Evolutionary conservation across 2,888 invertebrate species (phyloP).

Genomic region (Crepidodera aurea): DNA sequence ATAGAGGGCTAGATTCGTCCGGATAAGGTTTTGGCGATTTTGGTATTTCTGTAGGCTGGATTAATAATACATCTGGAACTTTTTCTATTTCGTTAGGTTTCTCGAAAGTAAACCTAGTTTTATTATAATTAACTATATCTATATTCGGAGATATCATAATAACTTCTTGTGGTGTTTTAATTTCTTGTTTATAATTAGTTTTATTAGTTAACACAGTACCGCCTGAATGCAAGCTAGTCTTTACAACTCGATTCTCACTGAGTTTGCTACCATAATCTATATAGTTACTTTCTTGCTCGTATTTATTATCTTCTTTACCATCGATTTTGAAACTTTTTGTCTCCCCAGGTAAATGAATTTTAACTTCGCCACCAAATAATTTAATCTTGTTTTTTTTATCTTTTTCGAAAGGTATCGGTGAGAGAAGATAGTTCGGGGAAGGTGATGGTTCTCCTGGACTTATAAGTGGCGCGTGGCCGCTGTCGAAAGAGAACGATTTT

Average conservation of each 20-base stretch:
- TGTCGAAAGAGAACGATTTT: slow-evolving; percentile 61
- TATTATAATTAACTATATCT: slow-evolving; percentile 48
- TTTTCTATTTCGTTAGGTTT: slow-evolving; percentile 7
- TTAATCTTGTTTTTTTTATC: slow-evolving; percentile 63
- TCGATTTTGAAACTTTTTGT: slow-evolving; percentile 66
- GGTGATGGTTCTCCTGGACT: slow-evolving; percentile 36
- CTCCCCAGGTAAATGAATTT: slow-evolving; percentile 75
- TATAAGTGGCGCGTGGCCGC: slow-evolving; percentile 45
- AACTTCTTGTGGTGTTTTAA: slow-evolving; percentile 51
- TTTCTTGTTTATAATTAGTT: slow-evolving; percentile 51
- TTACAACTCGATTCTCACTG: slow-evolving; percentile 72
- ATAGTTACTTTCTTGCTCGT: slow-evolving; percentile 45
- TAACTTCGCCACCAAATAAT: slow-evolving; percentile 82
- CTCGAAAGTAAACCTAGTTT: slow-evolving; percentile 42
- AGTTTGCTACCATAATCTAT: slow-evolving; percentile 54
- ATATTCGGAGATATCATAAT: slow-evolving; percentile 56
- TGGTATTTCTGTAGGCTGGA: slow-evolving; percentile 9
- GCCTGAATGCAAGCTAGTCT: slow-evolving; percentile 83
- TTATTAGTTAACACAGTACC: slow-evolving; percentile 70
- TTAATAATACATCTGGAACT: background rate
- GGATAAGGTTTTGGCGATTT: slow-evolving; percentile 21
- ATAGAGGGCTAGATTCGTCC: slow-evolving; percentile 36
- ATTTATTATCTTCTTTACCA: slow-evolving; percentile 50
- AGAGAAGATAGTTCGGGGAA: slow-evolving; percentile 50
- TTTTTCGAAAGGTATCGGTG: slow-evolving; percentile 52